These are phyloP conservation scores for Bembecia ichneumoniformis DNA, from an alignment of 2,888 invertebrate genomes.

Conservation along the genomic window DNA sequence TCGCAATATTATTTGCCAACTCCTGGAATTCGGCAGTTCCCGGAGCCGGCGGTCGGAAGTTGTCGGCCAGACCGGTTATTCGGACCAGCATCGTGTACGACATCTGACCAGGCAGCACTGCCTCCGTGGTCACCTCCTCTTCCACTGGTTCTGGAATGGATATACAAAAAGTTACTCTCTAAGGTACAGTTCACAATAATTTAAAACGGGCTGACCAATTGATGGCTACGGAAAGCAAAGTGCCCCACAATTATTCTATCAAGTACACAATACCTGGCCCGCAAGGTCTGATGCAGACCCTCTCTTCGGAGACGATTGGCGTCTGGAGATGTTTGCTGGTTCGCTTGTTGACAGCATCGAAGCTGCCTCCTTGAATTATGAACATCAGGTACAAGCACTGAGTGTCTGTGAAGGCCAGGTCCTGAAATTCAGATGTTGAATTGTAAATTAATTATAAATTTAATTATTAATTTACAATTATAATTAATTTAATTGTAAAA, in stretches of 20 bases:
- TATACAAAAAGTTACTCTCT: not conserved
- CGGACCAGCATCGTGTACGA: constrained; percentile 81
- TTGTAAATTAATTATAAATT: too few relatives aligned
- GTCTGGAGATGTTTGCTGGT: constrained; percentile 83
- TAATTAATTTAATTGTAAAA: too few relatives aligned
- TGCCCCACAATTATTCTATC: too few relatives aligned
- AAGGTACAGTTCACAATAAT: too few relatives aligned
- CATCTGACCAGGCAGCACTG: constrained; percentile 76
- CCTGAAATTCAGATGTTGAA: constrained; percentile 54
- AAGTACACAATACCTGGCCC: constrained; percentile 73
- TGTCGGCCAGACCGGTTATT: constrained; percentile 82
- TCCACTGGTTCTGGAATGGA: constrained; percentile 57
- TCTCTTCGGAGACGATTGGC: constrained; percentile 80
- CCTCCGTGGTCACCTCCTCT: constrained; percentile 70
- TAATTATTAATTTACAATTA: too few relatives aligned
- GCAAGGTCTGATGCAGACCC: constrained; percentile 88
- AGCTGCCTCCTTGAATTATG: constrained; percentile 86
- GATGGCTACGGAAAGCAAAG: not conserved
- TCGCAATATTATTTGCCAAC: constrained; percentile 63
- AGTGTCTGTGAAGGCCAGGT: constrained; percentile 85
- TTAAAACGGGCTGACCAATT: too few relatives aligned
- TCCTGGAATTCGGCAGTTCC: constrained; percentile 82
- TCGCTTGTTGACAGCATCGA: constrained; percentile 87
- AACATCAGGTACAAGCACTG: constrained; percentile 91
- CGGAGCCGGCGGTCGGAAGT: constrained; percentile 80